Percentiles rank a stretch among this genome's conserved stretches.
Conservation (phyloP, 2,113 vertebrate genomes). For the Sebastes fasciatus region DNA sequence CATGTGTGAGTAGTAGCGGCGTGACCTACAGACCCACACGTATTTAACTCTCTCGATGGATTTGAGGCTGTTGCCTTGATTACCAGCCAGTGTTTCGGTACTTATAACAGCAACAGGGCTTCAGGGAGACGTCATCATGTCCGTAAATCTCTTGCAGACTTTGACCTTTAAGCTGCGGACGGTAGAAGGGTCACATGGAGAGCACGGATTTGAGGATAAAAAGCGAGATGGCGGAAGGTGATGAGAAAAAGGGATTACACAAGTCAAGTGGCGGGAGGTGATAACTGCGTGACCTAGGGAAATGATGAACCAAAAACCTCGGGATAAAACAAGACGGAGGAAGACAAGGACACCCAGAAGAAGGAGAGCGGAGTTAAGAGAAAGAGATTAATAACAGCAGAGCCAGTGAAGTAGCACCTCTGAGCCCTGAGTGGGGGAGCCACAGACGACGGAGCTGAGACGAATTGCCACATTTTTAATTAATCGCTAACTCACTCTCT, state of each 20-base stretch:
- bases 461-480: constrained; percentile 79
- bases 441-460: constrained; percentile 60
- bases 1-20: constrained; percentile 44
- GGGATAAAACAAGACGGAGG: constrained; percentile 9
- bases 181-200: constrained; percentile 37
- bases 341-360: constrained; percentile 44
- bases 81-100: constrained; percentile 14
- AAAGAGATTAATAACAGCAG: constrained; percentile 69
- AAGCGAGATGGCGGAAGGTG: constrained; percentile 22
- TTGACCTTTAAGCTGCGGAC: constrained; percentile 56
- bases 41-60: constrained; percentile 35
- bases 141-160: neutral
- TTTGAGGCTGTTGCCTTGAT: constrained; percentile 40
- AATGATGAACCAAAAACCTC: constrained; percentile 20
- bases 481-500: constrained; percentile 62
- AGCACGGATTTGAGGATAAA: constrained; percentile 2
- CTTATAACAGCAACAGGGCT: constrained; percentile 28
- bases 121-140: neutral
- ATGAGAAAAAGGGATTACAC: constrained; percentile 50
- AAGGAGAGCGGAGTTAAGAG: constrained; percentile 32
- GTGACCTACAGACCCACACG: constrained; percentile 48
- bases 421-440: constrained; percentile 57
- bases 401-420: constrained; percentile 70
- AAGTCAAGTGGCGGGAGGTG: constrained; percentile 53
- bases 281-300: constrained; percentile 54